Evolutionary conservation across 1,140 invertebrate species (phyloP), one percentile per base, ranked within the genome.

Genomic region (Pseudomyrmex sp.): DNA sequence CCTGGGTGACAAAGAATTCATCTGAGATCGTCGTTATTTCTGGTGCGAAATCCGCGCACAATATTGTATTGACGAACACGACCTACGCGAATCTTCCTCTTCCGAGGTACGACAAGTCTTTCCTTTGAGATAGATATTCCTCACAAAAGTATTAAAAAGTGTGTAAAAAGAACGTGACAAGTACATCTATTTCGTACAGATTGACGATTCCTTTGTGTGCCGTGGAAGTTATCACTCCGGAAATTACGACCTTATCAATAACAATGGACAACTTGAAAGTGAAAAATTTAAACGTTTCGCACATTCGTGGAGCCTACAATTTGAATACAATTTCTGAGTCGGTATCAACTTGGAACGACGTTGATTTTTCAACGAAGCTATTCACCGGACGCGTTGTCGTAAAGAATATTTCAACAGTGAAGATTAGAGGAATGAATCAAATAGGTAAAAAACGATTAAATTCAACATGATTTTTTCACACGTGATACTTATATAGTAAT

Each of bases 1-100:
- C 85, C 35, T 93, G 87, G 86, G n/a, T 92, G 52, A 89, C 86
- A 3, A 85, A 61, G 18, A 87, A 82, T 77, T 77, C 77, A 46
- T 9, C 62, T 10, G 52, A 85, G 4, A 66, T 61, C 20, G 18
- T 85, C 10, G 50, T 77, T 52, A 87, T 93, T 56, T 90, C 88
- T 18, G 92, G 91, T 50, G 83, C 18, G 10, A 93, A 93, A 85
- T 76, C 62, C 20, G 63, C 83, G 26, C 63, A 13, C 0, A 66
- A 84, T 44, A 88, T 72, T 72, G 35, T 92, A 5, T 62, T 93
- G 56, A 66, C 86, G 58, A 61, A 85, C 5, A 73, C 44, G 35
- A 44, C 84, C 3, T 88, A 85, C 12, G 23, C 82, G 7, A 77
- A 72, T n/a, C 70, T 91, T 18, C 86, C 90, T 0, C 35, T 85